Base-by-base conservation (phyloP, 35 echinoderm and acorn worm species). In the Lytechinus pictus region DNA sequence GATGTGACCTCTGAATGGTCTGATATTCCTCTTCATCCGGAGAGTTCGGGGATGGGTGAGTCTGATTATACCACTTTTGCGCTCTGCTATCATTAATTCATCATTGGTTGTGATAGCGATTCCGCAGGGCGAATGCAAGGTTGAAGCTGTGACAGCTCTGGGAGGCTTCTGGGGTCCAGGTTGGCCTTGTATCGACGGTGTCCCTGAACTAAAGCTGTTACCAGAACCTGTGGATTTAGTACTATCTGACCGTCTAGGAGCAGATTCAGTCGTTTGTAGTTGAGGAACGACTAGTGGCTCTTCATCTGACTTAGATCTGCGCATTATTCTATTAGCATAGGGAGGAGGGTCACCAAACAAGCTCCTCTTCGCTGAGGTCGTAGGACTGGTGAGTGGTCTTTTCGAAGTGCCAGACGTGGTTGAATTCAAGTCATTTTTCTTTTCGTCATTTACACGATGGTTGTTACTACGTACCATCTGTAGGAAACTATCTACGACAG, bases 1-100 rank as follows among this genome's bases (percentile, higher is more conserved):
- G 53, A 54, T n/a, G 92, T 93, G 92, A 27, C 92, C 92, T 57
- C 28, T 55, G 53, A 93, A 93, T 28, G 92, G 92, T 33, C 57
- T 54, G 54, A 93, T 55, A 27, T 21, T 54, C 92, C 54, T 93
- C 11, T 93, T 8, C 3, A 24, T 55, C 10, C 92, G 92, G 8
- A 93, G 92, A 93, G 54, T 27, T 55, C 92, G 52, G n/a, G 52
- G 92, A 93, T 93, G 27, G 13, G 92, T 93, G 4, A 93, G 54
- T 54, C 54, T 33, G 19, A 93, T 93, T 54, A 55, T 55, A 55
- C 92, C 92, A 5, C 54, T 21, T 12, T 4, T n/a, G 53, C 92
- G 52, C 54, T 93, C 92, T 55, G 92, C 92, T 54, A 93, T 93
- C 53, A 57, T 28, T 54, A 93, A 57, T 55, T 57, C 29, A 55